phyloP scores from a whole-genome alignment of 2,888 invertebrate genomes.

The Invenusta paracnida region DNA sequence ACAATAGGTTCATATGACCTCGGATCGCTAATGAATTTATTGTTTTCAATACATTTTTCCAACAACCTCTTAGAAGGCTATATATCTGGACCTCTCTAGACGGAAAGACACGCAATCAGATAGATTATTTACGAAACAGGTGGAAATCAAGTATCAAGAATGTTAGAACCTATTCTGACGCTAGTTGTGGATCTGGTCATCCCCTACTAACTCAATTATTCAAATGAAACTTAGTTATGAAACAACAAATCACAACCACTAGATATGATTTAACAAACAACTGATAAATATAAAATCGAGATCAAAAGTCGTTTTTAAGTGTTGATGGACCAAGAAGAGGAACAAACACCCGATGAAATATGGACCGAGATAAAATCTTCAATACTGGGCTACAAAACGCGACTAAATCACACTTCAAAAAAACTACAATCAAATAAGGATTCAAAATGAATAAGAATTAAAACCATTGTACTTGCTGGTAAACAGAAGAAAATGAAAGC shows the following conservation, averaged over 20 bases:
- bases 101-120: too few relatives aligned
- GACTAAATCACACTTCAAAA: background rate
- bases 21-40: too few relatives aligned
- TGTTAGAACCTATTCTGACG: too few relatives aligned
- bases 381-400: background rate
- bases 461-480: background rate
- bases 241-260: too few relatives aligned
- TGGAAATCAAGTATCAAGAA: too few relatives aligned
- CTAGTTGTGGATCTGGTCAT: too few relatives aligned
- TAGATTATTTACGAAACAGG: too few relatives aligned
- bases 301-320: background rate
- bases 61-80: too few relatives aligned
- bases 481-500: background rate
- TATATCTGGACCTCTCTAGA: too few relatives aligned
- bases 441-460: background rate
- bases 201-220: too few relatives aligned
- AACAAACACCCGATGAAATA: background rate
- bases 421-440: background rate
- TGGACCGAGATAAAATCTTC: background rate
- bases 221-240: too few relatives aligned
- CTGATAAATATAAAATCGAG: background rate
- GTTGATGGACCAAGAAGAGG: background rate
- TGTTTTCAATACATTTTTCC: too few relatives aligned
- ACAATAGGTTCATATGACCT: background rate
- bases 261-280: background rate